Base-by-base conservation (phyloP, 2,113 vertebrate species). In the Salvator merianae region DNA sequence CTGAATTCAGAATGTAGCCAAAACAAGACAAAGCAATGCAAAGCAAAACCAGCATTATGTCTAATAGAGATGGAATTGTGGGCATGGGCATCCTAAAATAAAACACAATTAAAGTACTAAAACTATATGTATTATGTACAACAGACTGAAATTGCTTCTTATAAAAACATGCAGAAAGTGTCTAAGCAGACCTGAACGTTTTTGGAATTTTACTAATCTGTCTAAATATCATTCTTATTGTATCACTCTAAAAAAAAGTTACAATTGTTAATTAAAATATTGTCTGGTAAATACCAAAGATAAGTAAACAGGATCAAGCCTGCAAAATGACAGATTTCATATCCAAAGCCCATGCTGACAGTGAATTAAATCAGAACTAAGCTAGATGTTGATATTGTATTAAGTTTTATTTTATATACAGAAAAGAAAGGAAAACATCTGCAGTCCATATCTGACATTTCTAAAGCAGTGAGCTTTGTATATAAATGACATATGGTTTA, bases 381-480 rank as follows among this genome's bases (percentile, higher is more conserved):
- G 18, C 65, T 26, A 5, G 74, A 77, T 22, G 22, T 16, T 50
- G 72, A 82, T 55, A n/a, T 62, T 36, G 0, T 24, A 28, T 89
- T 40, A 18, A n/a, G n/a, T n/a, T n/a, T n/a, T n/a, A 47, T 74
- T 74, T 79, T 10, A 43, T 79, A 73, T 38, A 79, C 40, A 50
- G 47, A 79, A 32, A 78, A 34, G 24, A 12, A 72, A 7, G 3
- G 36, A 85, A 30, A 66, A 38, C 74, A 34, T 5, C 26, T 30
- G 53, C 1, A 88, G 79, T 3, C 38, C 76, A 14, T 74, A 43
- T 78, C 47, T 87, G 59, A 72, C 18, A 12, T 85, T 82, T 87
- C 89, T 76, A 34, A 87, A 86, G 73, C 1, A 5, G 90, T 28
- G 72, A 75, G 81, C 75, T 87, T 53, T 86, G 53, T 24, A 89